phyloP scores from a whole-genome alignment of 2,797 vertebrate genomes.

The Pipistrellus kuhlii region DNA sequence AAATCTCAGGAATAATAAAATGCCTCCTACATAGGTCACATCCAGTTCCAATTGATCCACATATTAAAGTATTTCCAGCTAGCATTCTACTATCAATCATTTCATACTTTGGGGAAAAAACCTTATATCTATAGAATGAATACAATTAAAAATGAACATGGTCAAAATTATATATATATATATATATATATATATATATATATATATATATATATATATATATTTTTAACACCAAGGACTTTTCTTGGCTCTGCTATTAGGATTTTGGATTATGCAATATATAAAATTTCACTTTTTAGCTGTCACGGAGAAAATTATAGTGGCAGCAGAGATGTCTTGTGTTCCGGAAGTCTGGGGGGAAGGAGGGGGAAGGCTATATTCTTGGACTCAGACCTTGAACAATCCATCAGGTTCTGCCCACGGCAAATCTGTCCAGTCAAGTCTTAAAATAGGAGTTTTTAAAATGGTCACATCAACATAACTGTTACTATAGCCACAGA shows the following conservation, averaged over 20 bases:
- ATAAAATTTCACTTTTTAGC: slow-evolving; percentile 62
- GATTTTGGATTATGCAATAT: slow-evolving; percentile 66
- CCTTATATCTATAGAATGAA: not conserved
- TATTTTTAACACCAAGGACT: slow-evolving; percentile 60
- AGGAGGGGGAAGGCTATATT: slow-evolving; percentile 40
- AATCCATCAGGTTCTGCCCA: slow-evolving; percentile 82
- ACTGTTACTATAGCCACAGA: slow-evolving; percentile 80
- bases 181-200: slow-evolving; percentile 36
- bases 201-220: not conserved
- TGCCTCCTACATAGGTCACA: slow-evolving; percentile 64
- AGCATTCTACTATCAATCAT: not conserved
- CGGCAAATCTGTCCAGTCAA: slow-evolving; percentile 80
- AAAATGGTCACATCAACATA: slow-evolving; percentile 77
- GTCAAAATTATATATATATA: slow-evolving; percentile 27
- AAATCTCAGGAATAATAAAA: slow-evolving; percentile 72
- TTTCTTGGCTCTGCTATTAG: slow-evolving; percentile 63
- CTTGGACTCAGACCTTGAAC: slow-evolving; percentile 80
- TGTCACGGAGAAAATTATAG: slow-evolving; percentile 77
- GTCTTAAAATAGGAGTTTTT: slow-evolving; percentile 82
- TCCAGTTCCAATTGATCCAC: slow-evolving; percentile 39
- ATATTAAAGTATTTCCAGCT: slow-evolving; percentile 45
- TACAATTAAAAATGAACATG: slow-evolving; percentile 45
- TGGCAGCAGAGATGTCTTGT: slow-evolving; percentile 75
- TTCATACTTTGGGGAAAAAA: slow-evolving; percentile 50
- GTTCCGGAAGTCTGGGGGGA: slow-evolving; percentile 77